Conservation (phyloP, 1,140 invertebrate species). For the Calycopis cecrops region DNA sequence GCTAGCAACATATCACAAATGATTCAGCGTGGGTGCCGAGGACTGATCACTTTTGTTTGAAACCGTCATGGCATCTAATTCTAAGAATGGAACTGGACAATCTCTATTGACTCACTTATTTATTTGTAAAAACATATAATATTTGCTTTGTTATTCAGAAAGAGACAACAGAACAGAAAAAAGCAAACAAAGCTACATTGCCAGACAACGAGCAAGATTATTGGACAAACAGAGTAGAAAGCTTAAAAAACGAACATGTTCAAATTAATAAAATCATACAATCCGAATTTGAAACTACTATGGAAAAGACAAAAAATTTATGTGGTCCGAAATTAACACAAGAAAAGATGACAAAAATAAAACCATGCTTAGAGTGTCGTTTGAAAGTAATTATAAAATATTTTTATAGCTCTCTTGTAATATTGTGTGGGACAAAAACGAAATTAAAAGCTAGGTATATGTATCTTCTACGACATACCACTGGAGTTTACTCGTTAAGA, state of each 20-base stretch:
- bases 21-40: too few species aligned
- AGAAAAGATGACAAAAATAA: constrained; percentile 50
- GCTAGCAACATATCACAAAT: too few species aligned
- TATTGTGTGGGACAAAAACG: too few species aligned
- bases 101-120: not conserved
- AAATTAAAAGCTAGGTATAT: too few species aligned
- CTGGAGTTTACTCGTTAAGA: too few species aligned
- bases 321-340: constrained; percentile 38
- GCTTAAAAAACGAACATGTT: constrained; percentile 55
- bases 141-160: constrained; percentile 28
- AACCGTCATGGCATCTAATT: too few species aligned
- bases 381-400: constrained; percentile 36
- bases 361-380: constrained; percentile 54
- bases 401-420: too few species aligned
- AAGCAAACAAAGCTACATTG: constrained; percentile 31
- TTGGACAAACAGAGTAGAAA: constrained; percentile 54
- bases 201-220: constrained; percentile 48
- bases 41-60: too few species aligned
- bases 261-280: constrained; percentile 59
- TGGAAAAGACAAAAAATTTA: constrained; percentile 42
- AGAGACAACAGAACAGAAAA: constrained; percentile 28
- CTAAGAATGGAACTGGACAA: too few species aligned
- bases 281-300: constrained; percentile 51
- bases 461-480: too few species aligned
- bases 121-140: constrained; percentile 15